These are phyloP conservation scores for Salvator merianae DNA, from an alignment of 2,113 vertebrate species.

Conservation along the genomic window DNA sequence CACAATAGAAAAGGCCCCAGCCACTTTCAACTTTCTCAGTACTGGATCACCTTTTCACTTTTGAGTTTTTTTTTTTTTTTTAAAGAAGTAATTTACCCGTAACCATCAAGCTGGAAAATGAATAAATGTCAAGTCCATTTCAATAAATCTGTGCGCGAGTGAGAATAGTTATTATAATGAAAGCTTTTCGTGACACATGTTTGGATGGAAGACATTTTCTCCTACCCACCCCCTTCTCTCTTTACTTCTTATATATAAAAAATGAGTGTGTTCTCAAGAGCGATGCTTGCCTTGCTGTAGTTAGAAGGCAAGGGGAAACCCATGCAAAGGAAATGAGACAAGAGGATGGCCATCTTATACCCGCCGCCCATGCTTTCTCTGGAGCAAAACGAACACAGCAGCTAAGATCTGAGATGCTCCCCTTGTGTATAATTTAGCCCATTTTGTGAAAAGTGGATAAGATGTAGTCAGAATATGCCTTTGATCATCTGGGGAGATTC, in stretches of 20 bases:
- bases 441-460: too few relatives aligned
- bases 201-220: constrained; percentile 61
- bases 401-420: too few relatives aligned
- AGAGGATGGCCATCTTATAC: not conserved
- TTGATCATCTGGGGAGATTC: too few relatives aligned
- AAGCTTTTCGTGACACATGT: constrained; percentile 48
- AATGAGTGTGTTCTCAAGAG: not conserved
- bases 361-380: too few relatives aligned
- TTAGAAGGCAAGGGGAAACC: not conserved
- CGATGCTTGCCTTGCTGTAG: not conserved
- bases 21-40: constrained; percentile 56
- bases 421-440: too few relatives aligned
- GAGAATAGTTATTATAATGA: constrained; percentile 56
- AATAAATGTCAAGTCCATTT: constrained; percentile 55
- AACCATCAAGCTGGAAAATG: constrained; percentile 68
- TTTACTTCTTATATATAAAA: constrained; percentile 32
- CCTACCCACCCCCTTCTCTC: not conserved
- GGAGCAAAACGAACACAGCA: too few relatives aligned
- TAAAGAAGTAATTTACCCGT: constrained; percentile 56
- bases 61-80: not conserved
- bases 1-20: constrained; percentile 62
- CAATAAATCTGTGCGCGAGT: constrained; percentile 59
- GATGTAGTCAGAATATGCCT: too few relatives aligned
- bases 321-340: not conserved
- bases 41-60: constrained; percentile 55